These are phyloP conservation scores for Pollimyrus isidori DNA, from an alignment of 2,113 vertebrate species.

Conservation along the genomic window DNA sequence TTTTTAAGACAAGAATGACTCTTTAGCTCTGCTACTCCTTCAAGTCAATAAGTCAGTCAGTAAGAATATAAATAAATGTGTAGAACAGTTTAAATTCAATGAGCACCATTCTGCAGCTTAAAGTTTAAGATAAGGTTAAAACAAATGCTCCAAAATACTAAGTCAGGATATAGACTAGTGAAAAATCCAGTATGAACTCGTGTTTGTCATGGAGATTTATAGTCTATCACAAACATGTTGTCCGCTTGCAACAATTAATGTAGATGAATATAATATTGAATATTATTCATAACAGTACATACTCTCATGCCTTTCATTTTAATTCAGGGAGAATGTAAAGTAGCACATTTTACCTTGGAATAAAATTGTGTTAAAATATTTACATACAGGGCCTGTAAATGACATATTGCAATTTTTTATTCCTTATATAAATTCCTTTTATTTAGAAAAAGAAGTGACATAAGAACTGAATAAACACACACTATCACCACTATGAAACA, in stretches of 20 bases:
- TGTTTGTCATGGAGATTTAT: constrained; percentile 33
- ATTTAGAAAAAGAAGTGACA: constrained; percentile 15
- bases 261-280: constrained; percentile 21
- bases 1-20: not conserved
- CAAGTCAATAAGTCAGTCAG: constrained; percentile 18
- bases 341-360: constrained; percentile 3
- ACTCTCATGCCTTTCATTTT: constrained; percentile 36
- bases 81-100: not conserved
- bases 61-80: not conserved
- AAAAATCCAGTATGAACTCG: constrained; percentile 28
- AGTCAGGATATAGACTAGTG: not conserved
- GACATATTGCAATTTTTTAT: not conserved
- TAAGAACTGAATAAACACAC: constrained; percentile 29
- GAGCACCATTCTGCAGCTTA: not conserved
- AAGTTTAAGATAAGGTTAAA: not conserved
- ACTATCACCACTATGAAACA: constrained; percentile 16
- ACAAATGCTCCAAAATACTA: not conserved
- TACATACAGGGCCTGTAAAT: constrained; percentile 11
- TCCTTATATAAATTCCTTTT: not conserved
- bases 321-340: constrained; percentile 33
- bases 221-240: constrained; percentile 15
- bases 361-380: constrained; percentile 5
- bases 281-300: constrained; percentile 1
- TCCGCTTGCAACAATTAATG: constrained; percentile 22
- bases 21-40: not conserved